These are phyloP conservation scores for Spialia ferax DNA, from an alignment of 2,888 invertebrate genomes.

Conservation along the genomic window DNA sequence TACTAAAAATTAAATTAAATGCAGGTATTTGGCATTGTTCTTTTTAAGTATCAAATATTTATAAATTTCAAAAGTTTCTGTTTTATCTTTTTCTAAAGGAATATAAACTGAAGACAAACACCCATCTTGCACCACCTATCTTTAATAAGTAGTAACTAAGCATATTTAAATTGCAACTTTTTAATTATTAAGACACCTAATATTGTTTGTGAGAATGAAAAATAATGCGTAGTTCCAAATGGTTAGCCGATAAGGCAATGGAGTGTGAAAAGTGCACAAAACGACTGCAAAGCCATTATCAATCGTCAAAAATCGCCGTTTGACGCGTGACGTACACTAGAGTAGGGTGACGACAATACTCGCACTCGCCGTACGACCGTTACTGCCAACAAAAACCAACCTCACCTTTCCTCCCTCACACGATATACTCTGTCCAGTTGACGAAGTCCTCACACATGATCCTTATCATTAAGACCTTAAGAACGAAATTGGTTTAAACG, in stretches of 20 bases:
- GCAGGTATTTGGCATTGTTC: too few species aligned
- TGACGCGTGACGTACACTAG: conserved; percentile 41
- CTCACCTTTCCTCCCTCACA: conserved; percentile 59
- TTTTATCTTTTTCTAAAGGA: too few species aligned
- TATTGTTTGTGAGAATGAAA: too few species aligned
- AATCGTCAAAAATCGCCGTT: conserved; percentile 42
- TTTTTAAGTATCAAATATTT: too few species aligned
- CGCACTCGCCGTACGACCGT: conserved; percentile 56
- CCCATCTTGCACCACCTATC: too few species aligned
- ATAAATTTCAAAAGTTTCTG: too few species aligned
- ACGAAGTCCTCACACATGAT: neutral
- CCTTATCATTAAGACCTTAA: conserved; percentile 6
- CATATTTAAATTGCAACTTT: too few species aligned
- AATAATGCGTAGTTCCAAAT: neutral
- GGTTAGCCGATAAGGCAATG: conserved; percentile 31
- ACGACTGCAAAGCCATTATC: conserved; percentile 42
- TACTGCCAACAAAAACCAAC: conserved; percentile 42
- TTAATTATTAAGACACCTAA: too few species aligned
- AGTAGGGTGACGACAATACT: conserved; percentile 49
- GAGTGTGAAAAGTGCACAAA: conserved; percentile 40
- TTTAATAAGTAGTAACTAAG: too few species aligned
- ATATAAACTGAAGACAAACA: too few species aligned
- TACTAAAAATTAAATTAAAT: too few species aligned
- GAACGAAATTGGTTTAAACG: neutral
- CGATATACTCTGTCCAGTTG: conserved; percentile 3